Base-by-base conservation (phyloP, 2,888 invertebrate species). In the Agriopis leucophaearia region DNA sequence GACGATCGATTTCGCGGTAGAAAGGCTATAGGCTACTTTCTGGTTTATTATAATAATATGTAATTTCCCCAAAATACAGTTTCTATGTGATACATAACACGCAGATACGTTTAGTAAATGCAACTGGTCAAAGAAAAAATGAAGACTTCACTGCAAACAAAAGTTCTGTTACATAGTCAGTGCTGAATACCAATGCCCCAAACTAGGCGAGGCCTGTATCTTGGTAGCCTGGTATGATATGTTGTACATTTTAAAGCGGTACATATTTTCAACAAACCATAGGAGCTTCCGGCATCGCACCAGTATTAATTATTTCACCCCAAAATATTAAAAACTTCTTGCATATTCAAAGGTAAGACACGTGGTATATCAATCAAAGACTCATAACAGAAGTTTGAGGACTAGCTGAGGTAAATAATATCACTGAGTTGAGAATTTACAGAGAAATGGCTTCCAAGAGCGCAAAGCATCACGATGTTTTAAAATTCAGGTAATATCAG, bases 401-500 rank as follows among this genome's bases (percentile, higher is more conserved):
- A 45, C 80, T 78, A 77, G 75, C 72, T 80, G 85, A 87, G 90
- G 90, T 91, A 90, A 90, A 88, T 88, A 88, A 85, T 86, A 85
- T 84, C 74, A 9, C 3, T 4, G 55, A 55, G 42, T 42, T 44
- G 42, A 27, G 13, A 8, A 55, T 55, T 18, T 2, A 12, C 42
- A 42, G 42, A 55, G 55, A 13, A 27, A 42, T 7, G n/a, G n/a
- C 2, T 55, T 13, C 16, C 40, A 36, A 6, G 8, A 9, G 8
- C 10, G 2, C 9, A 10, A 35, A 50, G 18, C 18, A 1, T 9
- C 8, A 27, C 27, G 27, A 27, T 27, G 27, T 27, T 27, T 27
- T 27, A 27, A 27, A 27, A 27, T 27, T 27, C 27, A 27, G 2
- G 27, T 5, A 5, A 27, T 27, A 2, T 27, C 0, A 27, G 27